phyloP scores from a whole-genome alignment of 2,113 vertebrate species.

The Passer montanus region DNA sequence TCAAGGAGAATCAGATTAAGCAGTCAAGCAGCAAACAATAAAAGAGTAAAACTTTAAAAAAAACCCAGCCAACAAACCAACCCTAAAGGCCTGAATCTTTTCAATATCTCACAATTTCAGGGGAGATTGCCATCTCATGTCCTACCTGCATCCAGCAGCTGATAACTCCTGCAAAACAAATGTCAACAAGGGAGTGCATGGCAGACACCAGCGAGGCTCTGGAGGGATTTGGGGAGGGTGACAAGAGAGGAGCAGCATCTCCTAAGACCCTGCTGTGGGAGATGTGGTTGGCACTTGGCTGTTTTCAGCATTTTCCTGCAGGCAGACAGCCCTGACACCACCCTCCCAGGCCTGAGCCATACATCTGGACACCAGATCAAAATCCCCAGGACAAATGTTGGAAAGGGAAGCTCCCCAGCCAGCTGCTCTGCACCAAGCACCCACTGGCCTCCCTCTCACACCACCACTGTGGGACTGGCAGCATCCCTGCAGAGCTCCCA shows the following conservation, averaged over 20 bases:
- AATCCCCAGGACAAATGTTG: neutral
- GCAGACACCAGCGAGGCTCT: neutral
- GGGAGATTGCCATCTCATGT: neutral
- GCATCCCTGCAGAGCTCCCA: neutral
- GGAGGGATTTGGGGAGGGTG: neutral
- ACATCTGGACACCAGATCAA: accelerated
- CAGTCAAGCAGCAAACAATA: neutral
- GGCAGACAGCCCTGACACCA: neutral
- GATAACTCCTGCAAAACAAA: neutral
- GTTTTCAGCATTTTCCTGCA: neutral
- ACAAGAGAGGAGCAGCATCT: neutral
- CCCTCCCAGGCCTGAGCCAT: neutral
- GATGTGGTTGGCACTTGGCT: accelerated
- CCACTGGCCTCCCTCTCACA: neutral
- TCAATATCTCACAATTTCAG: neutral
- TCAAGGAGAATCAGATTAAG: neutral
- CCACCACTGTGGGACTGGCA: accelerated
- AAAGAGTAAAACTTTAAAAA: neutral
- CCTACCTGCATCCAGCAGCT: neutral
- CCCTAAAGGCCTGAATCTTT: neutral
- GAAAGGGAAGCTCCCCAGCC: neutral
- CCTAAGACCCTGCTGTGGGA: accelerated
- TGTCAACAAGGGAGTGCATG: neutral
- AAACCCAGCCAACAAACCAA: neutral
- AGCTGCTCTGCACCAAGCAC: neutral